phyloP scores from a whole-genome alignment of 2,888 invertebrate species.

The Cylloceria caligata region DNA sequence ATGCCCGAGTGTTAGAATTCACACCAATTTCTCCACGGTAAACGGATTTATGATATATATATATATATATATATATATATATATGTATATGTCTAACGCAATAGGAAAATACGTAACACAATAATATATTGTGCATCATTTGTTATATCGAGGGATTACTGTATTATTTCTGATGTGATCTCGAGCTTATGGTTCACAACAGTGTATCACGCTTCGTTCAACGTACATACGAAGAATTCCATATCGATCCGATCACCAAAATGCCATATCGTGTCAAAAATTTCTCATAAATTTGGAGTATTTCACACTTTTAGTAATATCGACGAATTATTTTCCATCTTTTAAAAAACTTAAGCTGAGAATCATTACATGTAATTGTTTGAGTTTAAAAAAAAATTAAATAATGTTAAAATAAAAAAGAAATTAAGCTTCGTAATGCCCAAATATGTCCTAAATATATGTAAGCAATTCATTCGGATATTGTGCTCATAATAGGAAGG shows the following conservation, averaged over 20 bases:
- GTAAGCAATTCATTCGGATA: background rate
- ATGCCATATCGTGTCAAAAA: background rate
- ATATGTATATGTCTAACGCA: background rate
- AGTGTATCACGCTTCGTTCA: slow-evolving; percentile 42
- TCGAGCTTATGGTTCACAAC: slow-evolving; percentile 20
- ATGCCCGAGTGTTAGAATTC: slow-evolving; percentile 78
- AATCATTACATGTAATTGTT: too few relatives aligned
- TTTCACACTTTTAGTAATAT: too few relatives aligned
- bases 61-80: background rate
- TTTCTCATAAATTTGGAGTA: too few relatives aligned
- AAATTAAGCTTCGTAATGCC: too few relatives aligned
- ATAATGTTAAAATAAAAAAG: too few relatives aligned
- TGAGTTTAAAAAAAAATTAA: too few relatives aligned
- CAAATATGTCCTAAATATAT: background rate
- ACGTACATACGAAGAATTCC: slow-evolving; percentile 12
- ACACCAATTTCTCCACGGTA: slow-evolving; percentile 75
- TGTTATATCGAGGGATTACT: slow-evolving; percentile 36
- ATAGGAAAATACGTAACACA: slow-evolving; percentile 14
- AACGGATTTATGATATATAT: slow-evolving; percentile 72
- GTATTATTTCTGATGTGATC: slow-evolving; percentile 38
- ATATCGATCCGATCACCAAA: background rate
- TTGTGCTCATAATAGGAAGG: background rate
- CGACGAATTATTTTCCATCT: background rate
- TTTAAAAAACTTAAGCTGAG: too few relatives aligned
- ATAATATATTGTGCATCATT: slow-evolving; percentile 10